phyloP scores from a whole-genome alignment of 2,113 vertebrate genomes.

The Toxostoma redivivum region DNA sequence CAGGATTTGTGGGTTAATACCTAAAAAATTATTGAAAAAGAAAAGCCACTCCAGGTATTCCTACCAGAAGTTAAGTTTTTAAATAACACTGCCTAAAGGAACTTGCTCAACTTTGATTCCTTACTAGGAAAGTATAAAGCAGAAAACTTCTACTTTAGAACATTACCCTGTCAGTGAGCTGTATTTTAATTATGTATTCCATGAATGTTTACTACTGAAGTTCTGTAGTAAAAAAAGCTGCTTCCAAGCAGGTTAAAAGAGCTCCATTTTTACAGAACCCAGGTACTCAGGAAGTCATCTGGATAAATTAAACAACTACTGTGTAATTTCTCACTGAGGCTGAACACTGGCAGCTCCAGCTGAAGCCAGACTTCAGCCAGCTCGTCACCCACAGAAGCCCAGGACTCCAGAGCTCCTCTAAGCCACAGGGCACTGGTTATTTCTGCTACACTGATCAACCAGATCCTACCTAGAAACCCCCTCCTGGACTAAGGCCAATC shows the following conservation, averaged over 20 bases:
- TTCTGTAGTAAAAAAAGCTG: not conserved
- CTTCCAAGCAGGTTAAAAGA: not conserved
- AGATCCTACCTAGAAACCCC: not conserved
- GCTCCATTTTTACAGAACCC: not conserved
- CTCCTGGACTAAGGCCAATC: not conserved
- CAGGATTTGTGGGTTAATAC: not conserved
- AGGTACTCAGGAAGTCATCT: not conserved
- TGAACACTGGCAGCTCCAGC: not conserved
- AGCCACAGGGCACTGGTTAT: not conserved
- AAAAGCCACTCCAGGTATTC: not conserved
- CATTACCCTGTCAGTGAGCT: not conserved
- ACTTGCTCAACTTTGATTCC: not conserved
- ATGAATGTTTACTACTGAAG: not conserved
- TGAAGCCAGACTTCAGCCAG: not conserved
- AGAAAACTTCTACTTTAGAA: not conserved
- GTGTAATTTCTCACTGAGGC: not conserved
- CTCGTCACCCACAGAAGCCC: rapidly evolving
- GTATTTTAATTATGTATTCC: not conserved
- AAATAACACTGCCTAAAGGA: not conserved
- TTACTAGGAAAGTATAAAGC: not conserved
- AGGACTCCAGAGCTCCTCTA: not conserved
- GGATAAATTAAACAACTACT: not conserved
- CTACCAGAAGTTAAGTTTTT: not conserved
- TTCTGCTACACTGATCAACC: not conserved
- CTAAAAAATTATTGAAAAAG: not conserved